Conservation (phyloP, 2,797 vertebrate genomes). For the Rhynchonycteris naso region DNA sequence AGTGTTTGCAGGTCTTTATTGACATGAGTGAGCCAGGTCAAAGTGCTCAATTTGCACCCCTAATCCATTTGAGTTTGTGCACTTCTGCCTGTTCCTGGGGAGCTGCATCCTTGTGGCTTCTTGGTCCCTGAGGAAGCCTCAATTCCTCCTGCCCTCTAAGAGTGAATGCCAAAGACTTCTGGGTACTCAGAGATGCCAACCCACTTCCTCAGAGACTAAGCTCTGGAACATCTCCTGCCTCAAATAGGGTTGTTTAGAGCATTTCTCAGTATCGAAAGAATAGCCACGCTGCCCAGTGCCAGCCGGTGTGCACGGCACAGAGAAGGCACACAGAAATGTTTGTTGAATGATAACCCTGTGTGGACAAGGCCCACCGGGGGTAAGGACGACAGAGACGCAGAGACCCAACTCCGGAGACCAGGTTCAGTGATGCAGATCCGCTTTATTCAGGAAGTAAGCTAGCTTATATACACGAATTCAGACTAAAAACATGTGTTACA, state of each 20-base stretch:
- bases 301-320: neutral
- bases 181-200: constrained; percentile 31
- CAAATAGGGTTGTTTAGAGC: neutral
- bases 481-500: too few relatives aligned
- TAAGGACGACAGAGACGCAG: too few relatives aligned
- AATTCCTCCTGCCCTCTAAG: neutral
- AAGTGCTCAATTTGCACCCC: constrained; percentile 71
- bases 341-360: neutral
- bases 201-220: constrained; percentile 27
- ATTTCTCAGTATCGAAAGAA: constrained; percentile 22
- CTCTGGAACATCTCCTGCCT: neutral
- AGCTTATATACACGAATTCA: too few relatives aligned
- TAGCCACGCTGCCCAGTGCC: neutral
- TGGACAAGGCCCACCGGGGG: too few relatives aligned
- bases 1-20: constrained; percentile 83
- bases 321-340: neutral
- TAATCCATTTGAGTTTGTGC: constrained; percentile 73
- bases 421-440: too few relatives aligned
- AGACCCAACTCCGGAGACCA: too few relatives aligned
- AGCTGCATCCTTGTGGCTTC: constrained; percentile 61
- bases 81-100: constrained; percentile 66
- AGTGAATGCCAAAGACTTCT: constrained; percentile 18
- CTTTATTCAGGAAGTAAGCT: too few relatives aligned
- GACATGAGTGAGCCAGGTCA: constrained; percentile 79
- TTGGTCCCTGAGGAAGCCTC: neutral